Evolutionary conservation across 2,113 vertebrate species (phyloP).

Genomic region (Rhegmatorhina hoffmannsi): DNA sequence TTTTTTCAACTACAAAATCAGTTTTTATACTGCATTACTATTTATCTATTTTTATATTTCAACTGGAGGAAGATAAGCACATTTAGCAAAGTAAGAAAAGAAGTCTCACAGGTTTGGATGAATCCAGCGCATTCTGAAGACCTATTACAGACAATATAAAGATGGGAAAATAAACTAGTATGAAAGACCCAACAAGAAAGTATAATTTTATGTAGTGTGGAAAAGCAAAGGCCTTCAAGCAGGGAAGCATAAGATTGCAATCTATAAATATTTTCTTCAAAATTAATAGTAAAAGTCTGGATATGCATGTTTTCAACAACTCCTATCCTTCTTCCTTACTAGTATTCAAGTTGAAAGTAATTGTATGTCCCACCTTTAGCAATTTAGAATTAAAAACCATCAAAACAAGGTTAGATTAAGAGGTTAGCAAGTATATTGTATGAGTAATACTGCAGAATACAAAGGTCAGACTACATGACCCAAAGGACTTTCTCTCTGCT

Average conservation of each 20-base stretch:
- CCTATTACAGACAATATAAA: background rate
- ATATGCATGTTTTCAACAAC: background rate
- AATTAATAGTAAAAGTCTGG: background rate
- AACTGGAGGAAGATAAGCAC: background rate
- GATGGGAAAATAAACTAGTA: background rate
- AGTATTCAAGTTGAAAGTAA: background rate
- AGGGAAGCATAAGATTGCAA: background rate
- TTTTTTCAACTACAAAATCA: background rate
- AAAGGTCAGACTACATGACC: background rate
- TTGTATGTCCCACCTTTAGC: background rate
- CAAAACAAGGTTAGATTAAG: background rate
- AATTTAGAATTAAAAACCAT: background rate
- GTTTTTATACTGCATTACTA: background rate
- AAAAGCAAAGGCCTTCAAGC: background rate
- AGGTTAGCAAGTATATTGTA: background rate
- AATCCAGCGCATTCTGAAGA: background rate
- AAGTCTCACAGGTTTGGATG: background rate
- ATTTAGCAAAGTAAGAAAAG: background rate
- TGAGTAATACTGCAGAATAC: background rate
- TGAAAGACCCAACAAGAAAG: background rate
- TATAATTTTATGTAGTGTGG: background rate
- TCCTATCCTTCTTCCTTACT: background rate
- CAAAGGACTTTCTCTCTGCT: background rate
- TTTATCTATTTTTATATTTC: slow-evolving; percentile 13
- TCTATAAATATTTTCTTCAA: background rate